Conservation (phyloP, 2,888 invertebrate species). For the Cylindroiulus punctatus region DNA sequence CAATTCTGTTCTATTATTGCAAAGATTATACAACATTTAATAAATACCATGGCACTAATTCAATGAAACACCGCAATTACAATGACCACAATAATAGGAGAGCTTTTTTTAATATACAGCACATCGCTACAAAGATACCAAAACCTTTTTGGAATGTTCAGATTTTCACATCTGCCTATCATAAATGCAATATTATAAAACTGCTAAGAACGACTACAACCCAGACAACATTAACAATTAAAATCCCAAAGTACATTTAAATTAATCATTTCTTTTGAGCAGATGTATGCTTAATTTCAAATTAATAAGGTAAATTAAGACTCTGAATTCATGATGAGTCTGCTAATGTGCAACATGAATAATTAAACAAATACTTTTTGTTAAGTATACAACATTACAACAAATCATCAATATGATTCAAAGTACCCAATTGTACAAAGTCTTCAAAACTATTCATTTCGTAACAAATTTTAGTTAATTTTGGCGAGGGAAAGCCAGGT, state of each 20-base stretch:
- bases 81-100: neutral
- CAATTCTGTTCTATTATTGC: slow-evolving; percentile 16
- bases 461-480: neutral
- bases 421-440: too few relatives aligned
- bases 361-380: neutral
- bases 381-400: neutral
- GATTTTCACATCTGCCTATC: neutral
- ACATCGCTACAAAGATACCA: neutral
- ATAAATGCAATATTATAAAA: neutral
- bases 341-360: neutral
- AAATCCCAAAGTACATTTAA: neutral
- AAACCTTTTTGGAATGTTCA: neutral
- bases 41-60: slow-evolving; percentile 29
- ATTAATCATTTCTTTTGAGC: slow-evolving; percentile 31
- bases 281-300: neutral
- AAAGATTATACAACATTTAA: neutral
- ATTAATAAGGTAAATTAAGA: neutral
- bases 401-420: neutral
- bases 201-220: neutral
- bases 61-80: neutral
- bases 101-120: slow-evolving; percentile 13
- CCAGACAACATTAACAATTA: neutral
- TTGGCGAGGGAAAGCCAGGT: neutral
- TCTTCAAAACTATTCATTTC: too few relatives aligned
- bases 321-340: neutral